Evolutionary conservation across 1,140 invertebrate species (phyloP).

Genomic region (Drosophila bocqueti): DNA sequence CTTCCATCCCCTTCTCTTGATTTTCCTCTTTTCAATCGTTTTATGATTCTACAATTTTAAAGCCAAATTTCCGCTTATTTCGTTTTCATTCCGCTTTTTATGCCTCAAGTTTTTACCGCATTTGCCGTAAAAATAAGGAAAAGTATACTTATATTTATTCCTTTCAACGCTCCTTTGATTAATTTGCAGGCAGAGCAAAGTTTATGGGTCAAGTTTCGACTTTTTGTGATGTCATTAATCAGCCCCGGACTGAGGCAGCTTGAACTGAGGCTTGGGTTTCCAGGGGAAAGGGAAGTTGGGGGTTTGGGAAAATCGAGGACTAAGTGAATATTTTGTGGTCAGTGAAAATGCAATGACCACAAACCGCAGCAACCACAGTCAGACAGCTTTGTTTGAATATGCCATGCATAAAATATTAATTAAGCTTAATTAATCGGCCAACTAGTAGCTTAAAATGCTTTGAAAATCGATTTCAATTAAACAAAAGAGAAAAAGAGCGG

Average conservation of each 20-base stretch:
- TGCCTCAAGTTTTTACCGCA: constrained; percentile 37
- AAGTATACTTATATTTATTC: constrained; percentile 31
- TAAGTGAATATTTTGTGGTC: constrained; percentile 16
- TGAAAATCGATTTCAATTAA: constrained; percentile 46
- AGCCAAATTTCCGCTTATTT: constrained; percentile 36
- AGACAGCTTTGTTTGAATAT: constrained; percentile 12
- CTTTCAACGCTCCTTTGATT: constrained; percentile 54
- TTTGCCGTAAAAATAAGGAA: constrained; percentile 37
- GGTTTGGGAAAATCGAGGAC: background rate
- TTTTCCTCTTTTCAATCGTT: constrained; percentile 32
- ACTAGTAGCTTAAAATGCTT: constrained; percentile 20
- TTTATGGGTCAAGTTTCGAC: constrained; percentile 66
- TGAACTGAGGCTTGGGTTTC: constrained; percentile 8
- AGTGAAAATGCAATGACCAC: constrained; percentile 19
- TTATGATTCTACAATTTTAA: constrained; percentile 43
- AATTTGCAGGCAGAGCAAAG: constrained; percentile 49
- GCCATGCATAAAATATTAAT: constrained; percentile 42
- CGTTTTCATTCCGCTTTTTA: constrained; percentile 38
- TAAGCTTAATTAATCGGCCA: constrained; percentile 42
- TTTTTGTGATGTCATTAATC: constrained; percentile 53
- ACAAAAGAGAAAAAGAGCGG: constrained; percentile 14
- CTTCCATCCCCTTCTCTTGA: background rate
- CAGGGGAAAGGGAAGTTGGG: background rate
- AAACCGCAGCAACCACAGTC: constrained; percentile 22
- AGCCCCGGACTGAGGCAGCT: constrained; percentile 8